phyloP scores from a whole-genome alignment of 2,797 vertebrate species.

The Spizella passerina region DNA sequence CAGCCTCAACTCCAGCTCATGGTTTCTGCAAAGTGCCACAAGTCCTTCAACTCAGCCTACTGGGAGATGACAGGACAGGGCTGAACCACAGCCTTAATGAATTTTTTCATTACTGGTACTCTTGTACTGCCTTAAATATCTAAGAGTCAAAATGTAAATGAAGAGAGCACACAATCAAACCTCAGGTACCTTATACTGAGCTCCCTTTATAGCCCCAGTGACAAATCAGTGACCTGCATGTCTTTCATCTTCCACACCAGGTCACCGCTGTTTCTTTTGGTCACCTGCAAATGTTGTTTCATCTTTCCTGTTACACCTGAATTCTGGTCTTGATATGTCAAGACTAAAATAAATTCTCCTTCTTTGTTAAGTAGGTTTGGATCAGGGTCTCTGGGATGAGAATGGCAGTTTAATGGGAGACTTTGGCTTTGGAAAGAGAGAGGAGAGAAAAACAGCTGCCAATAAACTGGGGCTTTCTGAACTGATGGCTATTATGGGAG shows the following conservation, averaged over 20 bases:
- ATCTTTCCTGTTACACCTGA: neutral
- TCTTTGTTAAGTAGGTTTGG: neutral
- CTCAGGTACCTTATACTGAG: neutral
- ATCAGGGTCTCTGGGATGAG: neutral
- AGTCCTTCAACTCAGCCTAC: neutral
- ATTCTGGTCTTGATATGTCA: neutral
- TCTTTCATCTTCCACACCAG: neutral
- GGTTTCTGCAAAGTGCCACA: neutral
- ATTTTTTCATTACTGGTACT: neutral
- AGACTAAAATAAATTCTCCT: neutral
- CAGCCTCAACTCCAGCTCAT: neutral
- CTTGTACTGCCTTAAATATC: neutral
- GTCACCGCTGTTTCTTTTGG: rapidly evolving
- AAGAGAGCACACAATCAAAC: neutral
- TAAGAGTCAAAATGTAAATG: neutral
- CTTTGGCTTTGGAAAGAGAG: neutral
- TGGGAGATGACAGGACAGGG: neutral
- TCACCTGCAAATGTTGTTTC: neutral
- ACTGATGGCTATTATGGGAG: neutral
- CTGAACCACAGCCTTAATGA: neutral
- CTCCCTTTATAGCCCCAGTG: neutral
- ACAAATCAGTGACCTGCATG: neutral
- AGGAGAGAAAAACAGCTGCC: neutral
- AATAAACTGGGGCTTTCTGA: neutral
- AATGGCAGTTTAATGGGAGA: neutral